A percentile compares a stretch with the other conserved stretches of the same genome.
Conservation (phyloP, 2,797 vertebrate genomes). For the Pelodytes ibericus region DNA sequence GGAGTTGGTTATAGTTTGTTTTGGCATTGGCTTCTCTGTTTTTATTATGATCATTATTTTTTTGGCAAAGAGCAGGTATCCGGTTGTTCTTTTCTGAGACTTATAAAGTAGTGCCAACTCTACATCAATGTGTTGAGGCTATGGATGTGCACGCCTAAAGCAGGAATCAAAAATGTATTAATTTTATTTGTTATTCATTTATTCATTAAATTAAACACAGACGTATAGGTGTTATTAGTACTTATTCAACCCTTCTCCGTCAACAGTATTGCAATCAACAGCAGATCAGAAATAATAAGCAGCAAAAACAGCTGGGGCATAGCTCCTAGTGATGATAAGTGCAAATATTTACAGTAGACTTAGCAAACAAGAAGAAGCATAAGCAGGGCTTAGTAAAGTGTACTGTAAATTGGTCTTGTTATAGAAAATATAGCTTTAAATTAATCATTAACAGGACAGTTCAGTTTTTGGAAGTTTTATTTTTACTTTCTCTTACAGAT, state of each 20-base stretch:
- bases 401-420: too few species aligned
- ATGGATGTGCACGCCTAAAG: not conserved
- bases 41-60: constrained; percentile 26
- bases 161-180: not conserved
- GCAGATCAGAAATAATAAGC: not conserved
- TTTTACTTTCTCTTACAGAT: too few species aligned
- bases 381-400: too few species aligned
- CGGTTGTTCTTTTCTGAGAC: not conserved
- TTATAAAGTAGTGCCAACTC: constrained; percentile 14
- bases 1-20: constrained; percentile 42
- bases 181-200: constrained; percentile 5
- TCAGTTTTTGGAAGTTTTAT: too few species aligned
- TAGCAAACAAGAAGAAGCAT: too few species aligned
- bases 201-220: not conserved
- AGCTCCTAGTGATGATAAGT: too few species aligned
- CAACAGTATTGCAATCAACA: not conserved
- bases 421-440: too few species aligned
- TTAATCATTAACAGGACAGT: too few species aligned
- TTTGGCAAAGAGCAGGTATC: constrained; percentile 32
- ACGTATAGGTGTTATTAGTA: not conserved
- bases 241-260: not conserved
- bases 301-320: too few species aligned
- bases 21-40: constrained; percentile 29
- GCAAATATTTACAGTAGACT: too few species aligned
- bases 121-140: not conserved